A percentile compares a stretch with the other conserved stretches of the same genome.
These are phyloP conservation scores for Maconellicoccus hirsutus DNA, from an alignment of 1,140 invertebrate species.

Conservation along the genomic window DNA sequence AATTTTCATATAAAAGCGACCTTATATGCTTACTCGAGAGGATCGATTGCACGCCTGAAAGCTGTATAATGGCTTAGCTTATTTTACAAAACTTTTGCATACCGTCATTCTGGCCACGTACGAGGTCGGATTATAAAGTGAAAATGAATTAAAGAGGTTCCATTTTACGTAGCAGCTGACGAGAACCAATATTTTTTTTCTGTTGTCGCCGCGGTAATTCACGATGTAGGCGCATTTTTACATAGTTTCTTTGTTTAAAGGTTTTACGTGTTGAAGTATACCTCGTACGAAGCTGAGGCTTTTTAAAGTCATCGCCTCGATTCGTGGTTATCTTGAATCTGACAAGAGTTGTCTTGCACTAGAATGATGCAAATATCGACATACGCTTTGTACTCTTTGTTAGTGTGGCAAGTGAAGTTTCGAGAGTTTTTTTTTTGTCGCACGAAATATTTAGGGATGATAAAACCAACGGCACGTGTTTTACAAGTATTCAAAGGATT, in stretches of 20 bases:
- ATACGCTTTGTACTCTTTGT: not conserved
- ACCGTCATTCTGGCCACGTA: not conserved
- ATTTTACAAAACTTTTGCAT: not conserved
- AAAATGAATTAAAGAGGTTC: slow-evolving; percentile 5
- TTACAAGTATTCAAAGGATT: not conserved
- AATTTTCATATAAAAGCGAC: too few relatives aligned
- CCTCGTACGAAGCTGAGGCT: not conserved
- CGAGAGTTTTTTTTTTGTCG: too few relatives aligned
- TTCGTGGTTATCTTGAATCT: not conserved
- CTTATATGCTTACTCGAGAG: not conserved
- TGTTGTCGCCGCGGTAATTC: not conserved
- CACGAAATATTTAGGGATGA: too few relatives aligned
- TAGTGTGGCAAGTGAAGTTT: too few relatives aligned
- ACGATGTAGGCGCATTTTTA: not conserved
- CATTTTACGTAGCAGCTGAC: not conserved
- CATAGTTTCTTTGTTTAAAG: not conserved
- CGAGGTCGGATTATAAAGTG: not conserved
- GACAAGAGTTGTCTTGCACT: not conserved
- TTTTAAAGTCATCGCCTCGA: not conserved
- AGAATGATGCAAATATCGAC: not conserved
- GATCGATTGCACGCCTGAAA: not conserved
- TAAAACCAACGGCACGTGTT: too few relatives aligned
- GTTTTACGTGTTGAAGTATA: not conserved
- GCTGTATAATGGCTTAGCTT: not conserved
- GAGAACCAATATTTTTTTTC: not conserved